Evolutionary conservation across 1,140 invertebrate species (phyloP).

Genomic region (Papilio polytes): DNA sequence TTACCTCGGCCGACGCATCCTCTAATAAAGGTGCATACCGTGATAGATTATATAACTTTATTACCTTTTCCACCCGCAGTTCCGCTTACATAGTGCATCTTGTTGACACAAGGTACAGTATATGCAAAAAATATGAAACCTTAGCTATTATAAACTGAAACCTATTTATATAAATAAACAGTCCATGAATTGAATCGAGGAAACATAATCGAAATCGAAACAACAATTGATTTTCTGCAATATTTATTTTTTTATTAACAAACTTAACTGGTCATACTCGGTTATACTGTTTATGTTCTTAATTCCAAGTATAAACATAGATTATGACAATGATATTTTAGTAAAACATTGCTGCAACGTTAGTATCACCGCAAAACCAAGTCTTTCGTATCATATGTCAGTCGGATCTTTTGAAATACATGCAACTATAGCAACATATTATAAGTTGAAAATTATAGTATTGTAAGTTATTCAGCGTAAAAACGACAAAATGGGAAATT

Average conservation of each 20-base stretch:
- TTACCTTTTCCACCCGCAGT: not conserved
- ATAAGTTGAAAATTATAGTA: too few species aligned
- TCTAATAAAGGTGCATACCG: slow-evolving; percentile 13
- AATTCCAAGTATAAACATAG: not conserved
- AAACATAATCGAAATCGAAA: too few species aligned
- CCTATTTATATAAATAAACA: not conserved
- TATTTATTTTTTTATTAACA: not conserved
- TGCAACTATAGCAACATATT: not conserved
- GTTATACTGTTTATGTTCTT: too few species aligned
- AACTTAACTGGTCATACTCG: not conserved
- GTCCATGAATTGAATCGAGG: not conserved
- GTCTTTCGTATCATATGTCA: not conserved
- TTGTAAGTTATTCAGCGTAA: too few species aligned
- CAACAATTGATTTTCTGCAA: not conserved
- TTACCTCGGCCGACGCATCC: slow-evolving; percentile 29
- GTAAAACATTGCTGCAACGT: not conserved
- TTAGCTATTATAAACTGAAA: not conserved
- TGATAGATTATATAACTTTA: slow-evolving; percentile 4
- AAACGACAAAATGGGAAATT: too few species aligned
- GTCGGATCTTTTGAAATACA: not conserved
- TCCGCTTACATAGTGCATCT: not conserved
- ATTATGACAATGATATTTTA: not conserved
- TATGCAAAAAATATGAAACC: not conserved
- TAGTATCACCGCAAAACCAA: slow-evolving; percentile 15
- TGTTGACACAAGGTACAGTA: not conserved